Percentiles rank a stretch among this genome's conserved stretches.
Evolutionary conservation across 2,797 vertebrate species (phyloP).

Genomic region (Clarias fuscus): DNA sequence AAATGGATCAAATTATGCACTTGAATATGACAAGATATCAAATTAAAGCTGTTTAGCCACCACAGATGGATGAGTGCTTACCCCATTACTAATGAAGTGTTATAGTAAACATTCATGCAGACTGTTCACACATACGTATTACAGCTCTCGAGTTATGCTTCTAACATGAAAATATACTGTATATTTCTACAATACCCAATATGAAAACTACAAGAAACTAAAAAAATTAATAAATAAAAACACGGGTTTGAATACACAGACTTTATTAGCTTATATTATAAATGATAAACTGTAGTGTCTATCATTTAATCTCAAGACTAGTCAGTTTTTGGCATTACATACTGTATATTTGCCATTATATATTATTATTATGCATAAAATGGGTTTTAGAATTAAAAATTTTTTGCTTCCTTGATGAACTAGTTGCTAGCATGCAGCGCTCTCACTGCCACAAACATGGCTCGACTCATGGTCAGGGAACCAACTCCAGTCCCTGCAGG

Average conservation of each 20-base stretch:
- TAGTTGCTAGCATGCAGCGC: too few species aligned
- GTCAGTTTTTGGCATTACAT: neutral
- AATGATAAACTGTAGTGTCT: neutral
- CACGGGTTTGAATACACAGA: neutral
- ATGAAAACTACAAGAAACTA: neutral
- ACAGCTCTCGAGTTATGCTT: neutral
- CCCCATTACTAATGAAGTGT: constrained; percentile 32
- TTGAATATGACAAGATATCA: constrained; percentile 29
- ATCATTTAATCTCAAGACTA: neutral
- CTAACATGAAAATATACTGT: neutral
- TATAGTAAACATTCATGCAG: constrained; percentile 4
- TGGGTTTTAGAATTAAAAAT: too few species aligned
- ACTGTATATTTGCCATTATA: neutral
- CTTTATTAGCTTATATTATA: neutral
- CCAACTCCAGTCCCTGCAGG: too few species aligned
- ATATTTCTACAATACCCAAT: neutral
- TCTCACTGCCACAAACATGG: too few species aligned
- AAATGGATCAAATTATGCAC: constrained; percentile 38
- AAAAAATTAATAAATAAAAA: too few species aligned
- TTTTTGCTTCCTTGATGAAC: too few species aligned
- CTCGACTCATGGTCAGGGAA: too few species aligned
- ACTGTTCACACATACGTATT: constrained; percentile 1
- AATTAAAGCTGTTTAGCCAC: constrained; percentile 41
- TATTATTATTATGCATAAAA: neutral
- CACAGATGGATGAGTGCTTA: constrained; percentile 20